These are phyloP conservation scores for Porites divaricata DNA, from an alignment of 92 coral and sea anemone genomes.

Conservation along the genomic window DNA sequence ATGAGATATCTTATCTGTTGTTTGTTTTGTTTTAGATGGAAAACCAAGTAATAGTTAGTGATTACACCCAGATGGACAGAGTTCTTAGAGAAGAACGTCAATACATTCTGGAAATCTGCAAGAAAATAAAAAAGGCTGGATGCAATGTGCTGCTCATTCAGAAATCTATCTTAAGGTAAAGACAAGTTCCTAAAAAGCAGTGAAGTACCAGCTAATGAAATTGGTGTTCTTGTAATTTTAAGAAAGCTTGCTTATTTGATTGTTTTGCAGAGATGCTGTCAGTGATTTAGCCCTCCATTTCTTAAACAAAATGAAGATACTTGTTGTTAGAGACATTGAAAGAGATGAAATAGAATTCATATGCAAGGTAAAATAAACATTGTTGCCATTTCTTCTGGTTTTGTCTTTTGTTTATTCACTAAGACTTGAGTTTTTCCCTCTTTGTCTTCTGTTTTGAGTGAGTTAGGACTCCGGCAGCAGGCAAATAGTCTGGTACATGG, in stretches of 20 bases:
- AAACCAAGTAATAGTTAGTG: constrained; percentile 95
- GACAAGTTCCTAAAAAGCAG: too few relatives aligned
- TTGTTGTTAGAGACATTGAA: constrained; percentile 96
- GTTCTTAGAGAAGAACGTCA: constrained; percentile 94
- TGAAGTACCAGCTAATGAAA: too few relatives aligned
- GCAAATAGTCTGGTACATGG: too few relatives aligned
- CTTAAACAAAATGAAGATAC: constrained; percentile 97
- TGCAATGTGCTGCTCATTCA: constrained; percentile 96
- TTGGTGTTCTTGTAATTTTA: too few relatives aligned
- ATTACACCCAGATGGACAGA: constrained; percentile 98
- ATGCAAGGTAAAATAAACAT: constrained; percentile 73
- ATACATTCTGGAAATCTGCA: constrained; percentile 93
- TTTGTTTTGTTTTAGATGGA: constrained; percentile 77
- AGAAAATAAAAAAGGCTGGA: constrained; percentile 98
- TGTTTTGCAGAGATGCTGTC: constrained; percentile 87
- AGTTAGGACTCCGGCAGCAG: too few relatives aligned
- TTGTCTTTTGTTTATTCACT: not conserved
- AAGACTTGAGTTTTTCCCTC: too few relatives aligned
- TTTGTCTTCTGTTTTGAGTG: too few relatives aligned
- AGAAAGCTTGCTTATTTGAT: not conserved
- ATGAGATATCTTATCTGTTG: not conserved
- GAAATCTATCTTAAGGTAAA: constrained; percentile 90
- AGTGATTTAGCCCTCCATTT: constrained; percentile 97
- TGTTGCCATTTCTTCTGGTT: not conserved
- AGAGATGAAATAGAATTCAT: constrained; percentile 95